A percentile compares a stretch with the other conserved stretches of the same genome.
phyloP scores from a whole-genome alignment of 2,797 vertebrate species.

The Kryptopterus vitreolus region DNA sequence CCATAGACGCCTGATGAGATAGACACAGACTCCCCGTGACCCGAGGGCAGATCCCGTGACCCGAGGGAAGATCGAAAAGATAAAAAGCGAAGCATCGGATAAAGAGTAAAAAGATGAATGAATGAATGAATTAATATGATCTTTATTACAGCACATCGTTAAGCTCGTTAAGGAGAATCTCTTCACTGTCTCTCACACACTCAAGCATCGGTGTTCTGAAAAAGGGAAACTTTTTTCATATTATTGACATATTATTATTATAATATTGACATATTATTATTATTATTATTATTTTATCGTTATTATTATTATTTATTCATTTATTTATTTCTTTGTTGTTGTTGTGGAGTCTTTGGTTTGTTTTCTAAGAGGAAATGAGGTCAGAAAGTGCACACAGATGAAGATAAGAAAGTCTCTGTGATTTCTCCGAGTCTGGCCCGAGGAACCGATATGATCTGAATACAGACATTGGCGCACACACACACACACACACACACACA shows the following conservation, averaged over 20 bases:
- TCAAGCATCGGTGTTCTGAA: background rate
- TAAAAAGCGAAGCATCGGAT: no score
- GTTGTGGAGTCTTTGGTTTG: background rate
- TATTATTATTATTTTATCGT: no score
- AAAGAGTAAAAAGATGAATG: no score
- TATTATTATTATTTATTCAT: no score
- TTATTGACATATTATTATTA: no score
- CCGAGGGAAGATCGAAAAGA: no score
- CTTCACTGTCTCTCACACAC: background rate
- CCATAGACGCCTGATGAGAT: no score
- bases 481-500: background rate
- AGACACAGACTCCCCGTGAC: no score
- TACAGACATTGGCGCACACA: background rate
- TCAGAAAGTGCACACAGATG: background rate
- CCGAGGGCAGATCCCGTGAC: no score
- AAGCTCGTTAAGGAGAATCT: background rate
- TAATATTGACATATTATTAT: no score
- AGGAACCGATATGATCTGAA: background rate
- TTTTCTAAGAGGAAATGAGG: background rate
- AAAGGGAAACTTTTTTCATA: background rate
- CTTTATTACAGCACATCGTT: background rate
- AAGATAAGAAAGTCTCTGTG: constrained; percentile 6
- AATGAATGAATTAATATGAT: no score
- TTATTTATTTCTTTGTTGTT: no score
- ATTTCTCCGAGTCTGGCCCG: background rate